These are phyloP conservation scores for Spodoptera frugiperda DNA, from an alignment of 1,140 invertebrate genomes.

Conservation along the genomic window DNA sequence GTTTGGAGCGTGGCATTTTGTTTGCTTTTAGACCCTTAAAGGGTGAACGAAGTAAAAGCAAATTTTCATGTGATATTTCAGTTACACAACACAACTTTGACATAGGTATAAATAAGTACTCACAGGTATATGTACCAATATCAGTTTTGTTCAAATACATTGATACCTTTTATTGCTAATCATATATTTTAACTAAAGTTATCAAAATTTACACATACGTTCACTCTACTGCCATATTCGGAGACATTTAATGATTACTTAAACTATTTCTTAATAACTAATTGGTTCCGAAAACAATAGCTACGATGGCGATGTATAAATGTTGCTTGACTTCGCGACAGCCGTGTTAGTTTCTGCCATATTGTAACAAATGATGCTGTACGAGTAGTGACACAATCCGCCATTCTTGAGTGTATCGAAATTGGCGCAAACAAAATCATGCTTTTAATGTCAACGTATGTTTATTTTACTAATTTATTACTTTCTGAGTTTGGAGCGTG, in stretches of 20 bases:
- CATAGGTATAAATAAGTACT: too few species aligned
- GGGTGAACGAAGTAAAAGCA: not conserved
- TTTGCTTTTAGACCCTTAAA: not conserved
- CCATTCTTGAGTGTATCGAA: conserved; percentile 11
- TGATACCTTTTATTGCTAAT: too few species aligned
- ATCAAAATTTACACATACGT: too few species aligned
- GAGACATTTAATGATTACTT: too few species aligned
- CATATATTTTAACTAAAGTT: too few species aligned
- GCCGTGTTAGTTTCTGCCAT: conserved; percentile 41
- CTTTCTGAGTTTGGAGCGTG: not conserved
- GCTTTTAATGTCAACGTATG: conserved; percentile 19
- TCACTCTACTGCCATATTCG: too few species aligned
- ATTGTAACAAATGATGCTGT: conserved; percentile 48
- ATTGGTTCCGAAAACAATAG: too few species aligned
- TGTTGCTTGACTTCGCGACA: conserved; percentile 29
- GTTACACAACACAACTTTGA: too few species aligned
- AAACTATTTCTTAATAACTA: too few species aligned
- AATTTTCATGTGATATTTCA: not conserved
- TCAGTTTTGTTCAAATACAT: too few species aligned
- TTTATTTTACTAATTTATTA: conserved; percentile 27
- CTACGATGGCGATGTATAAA: conserved; percentile 25
- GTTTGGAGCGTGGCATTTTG: not conserved
- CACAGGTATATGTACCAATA: too few species aligned
- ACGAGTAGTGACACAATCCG: conserved; percentile 22
- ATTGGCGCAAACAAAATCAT: conserved; percentile 14